Evolutionary conservation across 2,797 vertebrate species (phyloP).

Genomic region (Triplophysa yarkandensis): DNA sequence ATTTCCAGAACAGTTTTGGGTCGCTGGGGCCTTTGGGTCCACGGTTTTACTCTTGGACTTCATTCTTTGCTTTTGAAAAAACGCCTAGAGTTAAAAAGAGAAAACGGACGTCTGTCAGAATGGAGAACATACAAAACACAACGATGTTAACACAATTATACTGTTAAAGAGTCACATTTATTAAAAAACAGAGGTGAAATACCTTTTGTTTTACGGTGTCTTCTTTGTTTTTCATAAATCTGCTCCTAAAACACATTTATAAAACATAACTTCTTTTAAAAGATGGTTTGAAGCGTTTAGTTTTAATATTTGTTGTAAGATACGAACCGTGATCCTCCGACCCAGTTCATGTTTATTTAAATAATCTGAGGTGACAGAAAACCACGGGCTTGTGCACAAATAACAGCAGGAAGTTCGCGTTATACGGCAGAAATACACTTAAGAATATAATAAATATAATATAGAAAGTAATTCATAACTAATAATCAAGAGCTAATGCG

Average conservation of each 20-base stretch:
- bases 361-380: background rate
- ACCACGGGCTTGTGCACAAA: background rate
- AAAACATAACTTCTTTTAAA: background rate
- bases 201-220: conserved; percentile 74
- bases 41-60: conserved; percentile 63
- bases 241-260: conserved; percentile 65
- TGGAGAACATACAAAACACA: background rate
- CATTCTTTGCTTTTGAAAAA: conserved; percentile 76
- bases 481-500: too few species aligned
- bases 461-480: too few species aligned
- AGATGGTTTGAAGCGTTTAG: too few species aligned
- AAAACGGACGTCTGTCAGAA: background rate
- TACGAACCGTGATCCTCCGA: conserved; percentile 77
- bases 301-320: background rate
- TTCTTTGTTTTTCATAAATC: conserved; percentile 66
- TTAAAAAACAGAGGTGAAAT: too few species aligned
- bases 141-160: too few species aligned
- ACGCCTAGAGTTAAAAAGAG: conserved; percentile 67
- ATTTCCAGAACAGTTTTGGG: conserved; percentile 69
- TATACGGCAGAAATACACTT: background rate
- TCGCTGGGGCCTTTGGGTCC: conserved; percentile 56
- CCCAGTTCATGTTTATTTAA: conserved; percentile 75
- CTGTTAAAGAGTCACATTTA: too few species aligned
- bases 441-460: too few species aligned
- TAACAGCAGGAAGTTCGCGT: background rate